phyloP scores from a whole-genome alignment of 64 coral and sea anemone genomes.

The Montipora capricornis region DNA sequence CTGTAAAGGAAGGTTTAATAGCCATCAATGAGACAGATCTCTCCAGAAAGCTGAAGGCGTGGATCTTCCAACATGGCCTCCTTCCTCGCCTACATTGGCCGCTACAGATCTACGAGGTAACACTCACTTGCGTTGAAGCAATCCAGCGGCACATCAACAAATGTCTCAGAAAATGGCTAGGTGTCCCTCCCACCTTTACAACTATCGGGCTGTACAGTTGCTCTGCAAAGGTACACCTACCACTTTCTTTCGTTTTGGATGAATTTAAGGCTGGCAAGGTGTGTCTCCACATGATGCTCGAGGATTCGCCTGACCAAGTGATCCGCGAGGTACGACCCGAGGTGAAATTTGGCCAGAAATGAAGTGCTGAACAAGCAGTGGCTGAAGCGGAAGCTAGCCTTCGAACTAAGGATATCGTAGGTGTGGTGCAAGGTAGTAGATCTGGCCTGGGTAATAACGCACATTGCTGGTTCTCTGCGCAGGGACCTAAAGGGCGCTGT shows the following conservation, averaged over 20 bases:
- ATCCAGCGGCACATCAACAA: neutral
- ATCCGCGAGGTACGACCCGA: neutral
- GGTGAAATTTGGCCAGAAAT: constrained; percentile 9
- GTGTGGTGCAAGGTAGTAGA: constrained; percentile 14
- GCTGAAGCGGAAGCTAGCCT: constrained; percentile 14
- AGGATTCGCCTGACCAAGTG: neutral
- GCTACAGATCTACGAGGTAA: constrained; percentile 11
- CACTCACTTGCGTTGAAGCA: neutral
- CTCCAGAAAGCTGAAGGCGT: no score
- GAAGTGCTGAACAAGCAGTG: neutral
- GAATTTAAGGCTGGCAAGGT: constrained; percentile 28
- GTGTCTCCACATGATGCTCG: constrained; percentile 6
- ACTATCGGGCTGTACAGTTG: neutral
- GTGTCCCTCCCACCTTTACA: no score
- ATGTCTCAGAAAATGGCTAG: neutral
- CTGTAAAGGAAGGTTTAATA: neutral
- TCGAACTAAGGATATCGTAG: constrained; percentile 53
- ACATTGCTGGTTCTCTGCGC: neutral
- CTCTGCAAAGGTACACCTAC: constrained; percentile 2
- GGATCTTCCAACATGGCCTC: constrained; percentile 30
- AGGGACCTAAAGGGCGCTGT: neutral
- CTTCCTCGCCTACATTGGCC: neutral
- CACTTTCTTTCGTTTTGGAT: neutral
- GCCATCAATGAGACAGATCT: neutral
- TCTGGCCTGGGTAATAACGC: constrained; percentile 7